These are phyloP conservation scores for Pseudochirops corinnae DNA, from an alignment of 2,797 vertebrate species.

Conservation along the genomic window DNA sequence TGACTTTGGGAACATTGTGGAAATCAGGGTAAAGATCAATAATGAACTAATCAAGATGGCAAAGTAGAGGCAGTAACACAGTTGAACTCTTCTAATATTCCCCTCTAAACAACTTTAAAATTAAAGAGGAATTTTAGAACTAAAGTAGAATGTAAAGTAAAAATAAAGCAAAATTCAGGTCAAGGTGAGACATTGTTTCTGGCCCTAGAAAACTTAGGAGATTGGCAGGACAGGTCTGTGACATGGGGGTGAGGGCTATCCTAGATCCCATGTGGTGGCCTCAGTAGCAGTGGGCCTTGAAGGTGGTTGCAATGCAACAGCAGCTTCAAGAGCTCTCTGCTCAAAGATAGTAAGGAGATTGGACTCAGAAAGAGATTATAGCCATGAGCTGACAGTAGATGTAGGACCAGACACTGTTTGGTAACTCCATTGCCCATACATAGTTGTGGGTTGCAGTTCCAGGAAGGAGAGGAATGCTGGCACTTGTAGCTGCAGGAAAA, in stretches of 20 bases:
- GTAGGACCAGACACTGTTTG: neutral
- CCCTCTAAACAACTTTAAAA: neutral
- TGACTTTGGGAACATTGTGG: neutral
- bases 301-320: neutral
- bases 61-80: neutral
- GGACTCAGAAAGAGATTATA: neutral
- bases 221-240: neutral
- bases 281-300: neutral
- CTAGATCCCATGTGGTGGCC: neutral
- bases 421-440: neutral
- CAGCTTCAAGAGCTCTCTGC: neutral
- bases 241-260: neutral
- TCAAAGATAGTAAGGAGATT: neutral
- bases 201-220: neutral
- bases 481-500: neutral
- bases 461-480: neutral
- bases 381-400: neutral
- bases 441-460: neutral
- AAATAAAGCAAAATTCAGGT: neutral
- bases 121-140: neutral
- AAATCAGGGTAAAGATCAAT: neutral
- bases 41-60: neutral
- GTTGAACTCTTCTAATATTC: neutral
- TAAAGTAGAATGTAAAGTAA: no score
- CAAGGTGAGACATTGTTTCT: neutral